Percentiles rank a stretch among this genome's conserved stretches.
Evolutionary conservation across 2,797 vertebrate species (phyloP).

Genomic region (Capromys pilorides): DNA sequence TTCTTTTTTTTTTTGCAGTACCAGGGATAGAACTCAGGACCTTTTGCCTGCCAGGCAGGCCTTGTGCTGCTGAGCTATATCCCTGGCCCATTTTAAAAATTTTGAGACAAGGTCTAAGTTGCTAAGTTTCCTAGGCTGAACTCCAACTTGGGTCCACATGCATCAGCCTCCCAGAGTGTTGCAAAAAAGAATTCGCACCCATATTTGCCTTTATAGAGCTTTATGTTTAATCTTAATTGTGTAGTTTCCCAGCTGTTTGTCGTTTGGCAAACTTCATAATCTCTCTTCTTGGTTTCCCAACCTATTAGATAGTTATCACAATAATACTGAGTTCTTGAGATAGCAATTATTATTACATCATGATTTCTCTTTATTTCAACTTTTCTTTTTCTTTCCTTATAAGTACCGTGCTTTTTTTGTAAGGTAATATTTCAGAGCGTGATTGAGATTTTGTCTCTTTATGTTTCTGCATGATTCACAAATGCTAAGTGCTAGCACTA

Average conservation of each 20-base stretch:
- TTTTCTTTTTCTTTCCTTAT: not conserved
- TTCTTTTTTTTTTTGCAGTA: too few relatives aligned
- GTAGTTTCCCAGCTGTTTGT: slow-evolving; percentile 15
- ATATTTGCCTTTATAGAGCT: not conserved
- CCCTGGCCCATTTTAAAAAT: not conserved
- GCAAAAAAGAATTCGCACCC: not conserved
- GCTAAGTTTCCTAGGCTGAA: not conserved
- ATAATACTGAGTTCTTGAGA: not conserved
- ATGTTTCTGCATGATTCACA: not conserved
- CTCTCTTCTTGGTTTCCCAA: not conserved
- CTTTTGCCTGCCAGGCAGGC: too few relatives aligned
- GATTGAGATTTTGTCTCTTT: not conserved
- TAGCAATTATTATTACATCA: not conserved
- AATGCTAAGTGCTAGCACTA: not conserved
- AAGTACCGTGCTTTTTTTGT: not conserved
- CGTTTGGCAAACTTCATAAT: not conserved
- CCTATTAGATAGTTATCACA: not conserved
- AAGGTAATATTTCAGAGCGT: not conserved
- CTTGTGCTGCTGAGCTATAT: too few relatives aligned
- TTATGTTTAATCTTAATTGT: not conserved
- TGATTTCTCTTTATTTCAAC: not conserved
- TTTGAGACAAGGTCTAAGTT: not conserved
- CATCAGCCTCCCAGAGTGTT: not conserved
- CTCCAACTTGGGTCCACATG: not conserved
- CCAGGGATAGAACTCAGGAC: too few relatives aligned